Percentiles rank a stretch among this genome's conserved stretches.
Evolutionary conservation across 2,888 invertebrate species (phyloP).

Genomic region (Acholoe squamosa): DNA sequence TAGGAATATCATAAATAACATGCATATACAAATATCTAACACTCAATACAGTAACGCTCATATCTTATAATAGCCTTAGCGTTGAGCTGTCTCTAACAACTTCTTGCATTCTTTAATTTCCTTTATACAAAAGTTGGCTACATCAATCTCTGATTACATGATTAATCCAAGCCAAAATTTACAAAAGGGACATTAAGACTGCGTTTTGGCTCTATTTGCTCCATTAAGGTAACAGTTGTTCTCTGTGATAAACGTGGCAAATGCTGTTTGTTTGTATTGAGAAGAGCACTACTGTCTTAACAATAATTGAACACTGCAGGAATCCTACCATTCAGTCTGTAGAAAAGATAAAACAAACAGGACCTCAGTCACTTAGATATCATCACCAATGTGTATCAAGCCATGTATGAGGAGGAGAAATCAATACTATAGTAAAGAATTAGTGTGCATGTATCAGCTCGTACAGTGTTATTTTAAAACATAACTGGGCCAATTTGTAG

Average conservation of each 20-base stretch:
- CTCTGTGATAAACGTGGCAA: not conserved
- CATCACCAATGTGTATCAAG: too few species aligned
- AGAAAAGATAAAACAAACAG: too few species aligned
- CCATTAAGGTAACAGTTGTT: not conserved
- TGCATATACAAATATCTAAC: conserved; percentile 57
- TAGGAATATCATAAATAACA: conserved; percentile 54
- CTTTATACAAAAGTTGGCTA: not conserved
- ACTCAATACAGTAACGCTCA: conserved; percentile 24
- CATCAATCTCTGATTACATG: too few species aligned
- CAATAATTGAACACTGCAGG: conserved; percentile 6
- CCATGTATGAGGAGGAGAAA: too few species aligned
- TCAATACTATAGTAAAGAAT: too few species aligned
- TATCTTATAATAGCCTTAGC: not conserved
- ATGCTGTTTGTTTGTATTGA: conserved; percentile 23
- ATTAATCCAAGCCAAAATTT: too few species aligned
- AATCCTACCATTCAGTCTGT: not conserved
- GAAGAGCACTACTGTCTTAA: not conserved
- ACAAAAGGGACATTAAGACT: not conserved
- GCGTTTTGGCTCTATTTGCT: conserved; percentile 7
- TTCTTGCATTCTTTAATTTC: conserved; percentile 3
- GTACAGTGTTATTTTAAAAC: too few species aligned
- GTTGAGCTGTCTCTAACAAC: conserved; percentile 6
- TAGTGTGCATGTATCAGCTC: too few species aligned
- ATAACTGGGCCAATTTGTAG: too few species aligned
- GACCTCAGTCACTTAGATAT: too few species aligned